Percentiles rank a stretch among this genome's conserved stretches.
These are phyloP conservation scores for Tethya wilhelma DNA, from an alignment of 37 sponge, comb jelly and placozoan species.

Conservation along the genomic window DNA sequence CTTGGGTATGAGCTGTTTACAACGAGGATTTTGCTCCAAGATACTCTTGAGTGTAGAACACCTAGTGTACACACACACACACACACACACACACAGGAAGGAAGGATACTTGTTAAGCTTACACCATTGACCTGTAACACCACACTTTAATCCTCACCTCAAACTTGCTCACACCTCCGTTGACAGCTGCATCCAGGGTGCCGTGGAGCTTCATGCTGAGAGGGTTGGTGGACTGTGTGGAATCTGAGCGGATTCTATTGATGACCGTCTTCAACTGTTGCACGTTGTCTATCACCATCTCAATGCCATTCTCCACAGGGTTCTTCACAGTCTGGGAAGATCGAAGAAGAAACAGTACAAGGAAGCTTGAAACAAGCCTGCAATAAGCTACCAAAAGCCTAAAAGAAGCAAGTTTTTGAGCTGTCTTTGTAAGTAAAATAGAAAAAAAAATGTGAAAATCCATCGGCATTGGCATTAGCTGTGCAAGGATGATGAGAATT, in stretches of 20 bases:
- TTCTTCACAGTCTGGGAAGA: conserved; percentile 57
- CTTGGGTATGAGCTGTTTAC: conserved; percentile 18
- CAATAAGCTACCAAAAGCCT: no score
- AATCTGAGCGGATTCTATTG: conserved; percentile 46
- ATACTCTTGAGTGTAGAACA: conserved; percentile 80
- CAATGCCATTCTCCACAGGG: conserved; percentile 85
- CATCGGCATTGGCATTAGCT: no score
- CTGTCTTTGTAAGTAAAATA: no score
- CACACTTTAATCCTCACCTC: conserved; percentile 32
- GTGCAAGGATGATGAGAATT: no score
- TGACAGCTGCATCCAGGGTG: conserved; percentile 86
- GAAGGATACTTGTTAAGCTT: background rate
- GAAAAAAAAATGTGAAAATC: no score
- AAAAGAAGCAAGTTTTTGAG: no score
- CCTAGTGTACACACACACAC: conserved; percentile 33
- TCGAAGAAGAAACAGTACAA: no score
- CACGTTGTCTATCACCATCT: conserved; percentile 68
- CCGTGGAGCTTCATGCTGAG: conserved; percentile 89
- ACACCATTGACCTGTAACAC: background rate
- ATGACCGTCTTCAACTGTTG: conserved; percentile 53
- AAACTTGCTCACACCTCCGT: conserved; percentile 83
- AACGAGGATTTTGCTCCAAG: conserved; percentile 37
- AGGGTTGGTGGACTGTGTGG: conserved; percentile 64
- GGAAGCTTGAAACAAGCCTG: no score
- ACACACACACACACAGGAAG: conserved; percentile 1